Evolutionary conservation across 2,888 invertebrate genomes (phyloP), one percentile per base, ranked within the genome.

Genomic region (Mongoloraphidia duomilia): DNA sequence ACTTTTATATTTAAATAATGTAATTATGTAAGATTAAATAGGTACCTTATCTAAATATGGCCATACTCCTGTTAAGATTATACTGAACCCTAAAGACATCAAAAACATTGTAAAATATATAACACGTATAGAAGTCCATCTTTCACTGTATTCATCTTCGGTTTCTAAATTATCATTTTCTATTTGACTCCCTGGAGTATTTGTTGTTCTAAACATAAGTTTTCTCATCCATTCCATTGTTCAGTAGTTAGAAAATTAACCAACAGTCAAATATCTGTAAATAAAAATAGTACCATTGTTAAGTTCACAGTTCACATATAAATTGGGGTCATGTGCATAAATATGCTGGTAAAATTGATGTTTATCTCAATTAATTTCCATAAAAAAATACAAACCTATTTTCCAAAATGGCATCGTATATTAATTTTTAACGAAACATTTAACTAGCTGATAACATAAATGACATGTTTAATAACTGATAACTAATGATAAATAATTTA

Each of bases 91-190:
- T 45, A 91, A 71, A 0, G 88, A 86, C 80, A 90, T 89, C 55
- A 89, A 76, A 69, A 91, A 90, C 82, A 89, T 88, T 49, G 89
- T 89, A 66, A 88, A 88, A 68, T 90, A 89, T 61, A 90, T 84
- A 41, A 85, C 75, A 60, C 84, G 79, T 53, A 90, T 75, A 54
- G 89, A 89, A 55, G 77, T 75, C 83, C 84, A 85, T 68, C 90
- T 74, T 63, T 80, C 74, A 56, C 72, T 73, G 56, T 77, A 77
- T 63, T 88, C 80, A 51, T 69, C 67, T 41, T 69, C 63, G 6
- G 79, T 83, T 73, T 89, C 89, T 59, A 88, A 69, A 49, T 69
- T 69, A 59, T 74, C 73, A 17, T 62, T 60, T 34, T 57, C 50
- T 26, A 57, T 41, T 39, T 34, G 11, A n/a, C 17, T 14, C 13